A percentile compares a stretch with the other conserved stretches of the same genome.
Evolutionary conservation across 2,797 vertebrate species (phyloP).

Genomic region (Gymnocypris eckloni): DNA sequence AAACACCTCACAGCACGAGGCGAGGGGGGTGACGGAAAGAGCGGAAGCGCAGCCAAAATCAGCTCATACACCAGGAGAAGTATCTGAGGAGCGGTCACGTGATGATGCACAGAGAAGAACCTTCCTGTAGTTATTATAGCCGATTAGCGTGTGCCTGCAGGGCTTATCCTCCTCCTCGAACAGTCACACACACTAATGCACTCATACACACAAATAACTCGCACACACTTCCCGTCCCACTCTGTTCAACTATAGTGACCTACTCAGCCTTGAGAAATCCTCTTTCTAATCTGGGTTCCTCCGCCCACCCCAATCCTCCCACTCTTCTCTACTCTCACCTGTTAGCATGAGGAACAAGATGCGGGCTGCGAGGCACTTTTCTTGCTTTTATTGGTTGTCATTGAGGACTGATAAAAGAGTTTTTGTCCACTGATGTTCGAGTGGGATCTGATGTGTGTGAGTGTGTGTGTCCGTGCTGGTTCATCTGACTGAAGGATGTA

Average conservation of each 20-base stretch:
- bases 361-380: slow-evolving; percentile 32
- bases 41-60: not conserved
- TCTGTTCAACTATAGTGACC: slow-evolving; percentile 66
- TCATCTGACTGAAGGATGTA: slow-evolving; percentile 52
- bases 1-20: slow-evolving; percentile 11
- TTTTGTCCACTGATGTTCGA: slow-evolving; percentile 7
- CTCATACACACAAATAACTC: slow-evolving; percentile 37
- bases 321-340: slow-evolving; percentile 64
- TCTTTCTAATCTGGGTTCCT: slow-evolving; percentile 70
- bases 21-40: not conserved
- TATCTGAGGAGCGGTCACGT: slow-evolving; percentile 58
- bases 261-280: slow-evolving; percentile 73
- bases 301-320: slow-evolving; percentile 16
- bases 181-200: slow-evolving; percentile 25
- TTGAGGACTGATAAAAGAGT: not conserved
- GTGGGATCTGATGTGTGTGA: slow-evolving; percentile 40
- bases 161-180: slow-evolving; percentile 37
- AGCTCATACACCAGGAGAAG: slow-evolving; percentile 4
- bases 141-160: slow-evolving; percentile 63
- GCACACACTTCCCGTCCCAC: slow-evolving; percentile 19
- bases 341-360: slow-evolving; percentile 58
- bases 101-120: slow-evolving; percentile 65
- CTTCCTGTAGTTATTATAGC: slow-evolving; percentile 55
- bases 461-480: slow-evolving; percentile 17
- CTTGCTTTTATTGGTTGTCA: slow-evolving; percentile 32